Conservation (phyloP, 2,888 invertebrate genomes). For the Lepetodrilus schrolli region DNA sequence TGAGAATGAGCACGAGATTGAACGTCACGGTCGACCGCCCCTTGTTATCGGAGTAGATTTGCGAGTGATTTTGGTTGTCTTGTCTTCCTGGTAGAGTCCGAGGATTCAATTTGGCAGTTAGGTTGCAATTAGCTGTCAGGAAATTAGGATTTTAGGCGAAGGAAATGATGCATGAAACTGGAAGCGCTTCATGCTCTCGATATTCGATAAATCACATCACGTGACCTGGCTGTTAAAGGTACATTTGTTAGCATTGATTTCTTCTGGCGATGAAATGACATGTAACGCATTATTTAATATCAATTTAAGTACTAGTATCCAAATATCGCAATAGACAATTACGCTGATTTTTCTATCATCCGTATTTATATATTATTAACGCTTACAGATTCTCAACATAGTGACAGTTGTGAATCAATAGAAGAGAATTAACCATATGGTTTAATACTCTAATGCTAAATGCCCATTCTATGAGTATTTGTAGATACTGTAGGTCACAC, state of each 20-base stretch:
- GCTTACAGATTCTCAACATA: background rate
- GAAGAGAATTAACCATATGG: background rate
- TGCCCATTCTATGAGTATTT: background rate
- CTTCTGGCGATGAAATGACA: background rate
- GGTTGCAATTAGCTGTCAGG: constrained; percentile 18
- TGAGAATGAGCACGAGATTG: background rate
- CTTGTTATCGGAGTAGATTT: background rate
- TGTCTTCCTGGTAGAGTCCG: background rate
- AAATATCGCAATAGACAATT: background rate
- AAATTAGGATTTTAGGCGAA: constrained; percentile 8
- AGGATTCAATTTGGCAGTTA: constrained; percentile 5
- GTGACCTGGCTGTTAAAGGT: background rate
- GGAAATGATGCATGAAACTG: background rate
- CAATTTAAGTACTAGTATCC: no score
- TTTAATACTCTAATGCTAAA: background rate
- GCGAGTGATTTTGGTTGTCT: constrained; percentile 7
- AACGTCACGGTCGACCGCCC: background rate
- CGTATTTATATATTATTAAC: background rate
- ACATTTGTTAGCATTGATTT: background rate
- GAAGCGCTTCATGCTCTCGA: background rate
- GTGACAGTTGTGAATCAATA: background rate
- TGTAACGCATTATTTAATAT: background rate
- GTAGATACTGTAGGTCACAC: constrained; percentile 7
- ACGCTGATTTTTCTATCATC: background rate
- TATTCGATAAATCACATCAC: background rate